Evolutionary conservation across 2,888 invertebrate genomes (phyloP), one percentile per base, ranked within the genome.

Genomic region (Cordilura impudica): DNA sequence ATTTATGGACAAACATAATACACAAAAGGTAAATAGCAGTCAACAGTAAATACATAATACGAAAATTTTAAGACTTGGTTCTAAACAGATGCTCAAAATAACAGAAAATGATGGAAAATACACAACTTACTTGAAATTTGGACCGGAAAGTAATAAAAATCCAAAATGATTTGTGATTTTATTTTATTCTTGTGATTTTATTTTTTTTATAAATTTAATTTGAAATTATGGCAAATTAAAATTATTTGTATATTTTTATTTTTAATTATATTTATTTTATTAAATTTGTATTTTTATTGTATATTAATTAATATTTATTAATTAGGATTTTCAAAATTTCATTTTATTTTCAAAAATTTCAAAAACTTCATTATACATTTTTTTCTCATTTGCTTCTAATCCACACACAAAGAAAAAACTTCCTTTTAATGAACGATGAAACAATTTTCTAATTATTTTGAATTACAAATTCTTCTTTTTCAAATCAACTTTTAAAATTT

Each of bases 11-110:
- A 60, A 75, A 74, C 43, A 56, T 31, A 49, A 43, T 43, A 61
- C 12, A 16, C 12, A 69, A 69, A 75, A 63, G 63, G 58, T 73
- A 73, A 78, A 78, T 63, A 73, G 51, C 26, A 73, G 69, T 63
- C 58, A 70, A 43, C 35, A 70, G 51, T 4, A 69, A 19, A 16
- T 10, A 45, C 8, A 47, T 26, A 35, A 43, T 43, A 43, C 12
- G 5, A 45, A 12, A 43, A 60, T 4, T 61, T 7, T 16, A 19
- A 19, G 18, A 31, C 10, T 18, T 23, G 23, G 21, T 2, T 56
- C 12, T 19, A 49, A 12, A 19, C 10, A 49, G 49, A 21, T 21
- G 21, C 35, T 39, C 12, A 21, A 49, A 67, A 58, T 51, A 58
- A 21, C n/a, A 47, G 21, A 31, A 23, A 18, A 31, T 10, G 51